Base-by-base conservation (phyloP, 2,113 vertebrate species). In the Poicephalus meyeri region DNA sequence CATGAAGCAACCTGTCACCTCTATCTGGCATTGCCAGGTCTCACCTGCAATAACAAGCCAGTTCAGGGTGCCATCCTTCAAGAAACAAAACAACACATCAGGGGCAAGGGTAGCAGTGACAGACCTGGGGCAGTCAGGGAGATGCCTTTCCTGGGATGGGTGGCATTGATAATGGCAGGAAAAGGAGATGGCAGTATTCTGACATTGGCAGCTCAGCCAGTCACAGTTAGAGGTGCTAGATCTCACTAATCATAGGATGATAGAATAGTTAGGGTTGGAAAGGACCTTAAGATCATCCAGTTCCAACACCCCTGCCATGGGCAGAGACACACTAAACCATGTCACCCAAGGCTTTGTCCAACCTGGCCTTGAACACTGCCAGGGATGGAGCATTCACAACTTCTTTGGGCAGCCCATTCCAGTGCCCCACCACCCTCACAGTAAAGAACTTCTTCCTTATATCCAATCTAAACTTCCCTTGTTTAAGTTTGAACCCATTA, bases 171-270 rank as follows among this genome's bases (percentile, higher is more conserved):
- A 39, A 74, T 0, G 2, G 13, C n/a, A 71, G 33, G 42, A 73
- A n/a, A 31, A 85, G 24, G 68, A 72, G 53, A 26, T 0, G 0
- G 24, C 0, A 0, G 29, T 33, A 24, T 19, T 69, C 29, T 3
- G 4, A 21, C 39, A 47, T 7, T 2, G 2, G 26, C 69, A 71
- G 20, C 53, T 66, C 26, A 47, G 41, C 8, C 46, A 61, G 50
- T 24, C 60, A 35, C 1, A 1, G 47, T 31, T 61, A 58, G 64
- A 71, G 47, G 26, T 7, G 4, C 44, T 16, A n/a, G 13, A 35
- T 3, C 25, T 77, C 64, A 13, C 16, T 55, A 28, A 55, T 19
- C 18, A 31, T 12, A 55, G 53, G 31, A 55, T 31, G 17, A 55
- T 12, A 55, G 53, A 19, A 55, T 31, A 55, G 17, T 55, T 55